Evolutionary conservation across 2,888 invertebrate species (phyloP).

Genomic region (Mycalesis mineus): DNA sequence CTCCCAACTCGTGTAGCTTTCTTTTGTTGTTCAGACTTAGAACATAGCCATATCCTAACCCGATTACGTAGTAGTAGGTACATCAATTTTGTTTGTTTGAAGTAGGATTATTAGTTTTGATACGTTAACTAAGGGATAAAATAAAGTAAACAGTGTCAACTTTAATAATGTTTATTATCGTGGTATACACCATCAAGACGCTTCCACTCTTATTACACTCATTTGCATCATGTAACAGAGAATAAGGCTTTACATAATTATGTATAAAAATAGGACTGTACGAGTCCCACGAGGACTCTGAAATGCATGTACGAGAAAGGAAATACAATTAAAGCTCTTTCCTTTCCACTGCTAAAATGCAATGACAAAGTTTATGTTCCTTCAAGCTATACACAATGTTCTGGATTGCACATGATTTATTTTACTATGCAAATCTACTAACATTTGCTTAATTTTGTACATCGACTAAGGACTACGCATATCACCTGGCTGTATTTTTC

Average conservation of each 20-base stretch:
- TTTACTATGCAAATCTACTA: constrained; percentile 65
- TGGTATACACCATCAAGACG: constrained; percentile 69
- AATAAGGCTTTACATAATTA: constrained; percentile 68
- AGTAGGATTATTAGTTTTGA: too few relatives aligned
- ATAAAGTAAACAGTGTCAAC: constrained; percentile 41
- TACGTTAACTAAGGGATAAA: constrained; percentile 17
- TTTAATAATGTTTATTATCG: constrained; percentile 73
- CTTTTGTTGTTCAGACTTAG: too few relatives aligned
- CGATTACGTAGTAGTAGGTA: too few relatives aligned
- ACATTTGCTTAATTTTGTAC: constrained; percentile 71
- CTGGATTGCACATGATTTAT: constrained; percentile 74
- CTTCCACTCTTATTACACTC: constrained; percentile 69
- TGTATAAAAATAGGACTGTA: constrained; percentile 79
- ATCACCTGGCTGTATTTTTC: constrained; percentile 60
- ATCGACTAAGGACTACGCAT: constrained; percentile 58
- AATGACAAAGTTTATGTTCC: constrained; percentile 65
- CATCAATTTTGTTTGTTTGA: too few relatives aligned
- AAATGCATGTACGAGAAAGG: constrained; percentile 73
- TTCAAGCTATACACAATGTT: constrained; percentile 58
- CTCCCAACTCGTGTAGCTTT: too few relatives aligned
- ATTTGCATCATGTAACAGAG: constrained; percentile 70
- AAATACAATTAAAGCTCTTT: constrained; percentile 64
- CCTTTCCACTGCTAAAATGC: constrained; percentile 72
- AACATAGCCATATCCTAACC: too few relatives aligned
- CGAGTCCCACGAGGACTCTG: constrained; percentile 62